Evolutionary conservation across 2,888 invertebrate genomes (phyloP).

Genomic region (Druceiella hillmani): DNA sequence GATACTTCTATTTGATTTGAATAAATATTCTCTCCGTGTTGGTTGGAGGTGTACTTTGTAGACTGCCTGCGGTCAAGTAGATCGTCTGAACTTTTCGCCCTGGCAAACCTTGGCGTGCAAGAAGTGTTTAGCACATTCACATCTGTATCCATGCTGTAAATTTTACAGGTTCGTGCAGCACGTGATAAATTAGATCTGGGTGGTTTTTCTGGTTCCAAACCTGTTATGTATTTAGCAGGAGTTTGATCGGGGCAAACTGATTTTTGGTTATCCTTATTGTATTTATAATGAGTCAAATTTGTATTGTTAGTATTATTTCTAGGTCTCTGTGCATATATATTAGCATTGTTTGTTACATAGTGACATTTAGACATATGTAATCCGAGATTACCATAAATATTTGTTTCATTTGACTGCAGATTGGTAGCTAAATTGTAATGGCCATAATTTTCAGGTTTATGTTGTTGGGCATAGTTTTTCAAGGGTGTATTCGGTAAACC

Average conservation of each 20-base stretch:
- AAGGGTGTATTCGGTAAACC: slow-evolving; percentile 37
- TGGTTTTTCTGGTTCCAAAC: slow-evolving; percentile 48
- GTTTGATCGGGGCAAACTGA: slow-evolving; percentile 40
- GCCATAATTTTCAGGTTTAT: too few species aligned
- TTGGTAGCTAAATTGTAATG: slow-evolving; percentile 28
- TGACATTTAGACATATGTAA: slow-evolving; percentile 42
- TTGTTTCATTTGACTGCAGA: slow-evolving; percentile 30
- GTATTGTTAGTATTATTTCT: slow-evolving; percentile 44
- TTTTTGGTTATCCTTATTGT: slow-evolving; percentile 40
- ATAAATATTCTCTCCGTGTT: slow-evolving; percentile 49
- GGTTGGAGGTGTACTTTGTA: slow-evolving; percentile 41
- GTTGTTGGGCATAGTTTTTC: slow-evolving; percentile 11
- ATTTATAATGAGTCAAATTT: slow-evolving; percentile 43
- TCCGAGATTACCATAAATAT: slow-evolving; percentile 42
- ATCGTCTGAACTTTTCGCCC: slow-evolving; percentile 49
- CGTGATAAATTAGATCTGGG: slow-evolving; percentile 45
- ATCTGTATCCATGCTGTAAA: slow-evolving; percentile 48
- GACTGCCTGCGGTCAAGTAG: slow-evolving; percentile 44
- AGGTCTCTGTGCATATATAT: slow-evolving; percentile 36
- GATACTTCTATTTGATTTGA: slow-evolving; percentile 47
- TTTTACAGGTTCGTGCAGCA: slow-evolving; percentile 46
- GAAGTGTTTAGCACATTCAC: slow-evolving; percentile 38
- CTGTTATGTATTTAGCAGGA: slow-evolving; percentile 47
- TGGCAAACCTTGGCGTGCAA: slow-evolving; percentile 35
- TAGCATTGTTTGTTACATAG: slow-evolving; percentile 40